phyloP scores from a whole-genome alignment of 2,888 invertebrate species.

The Melinaea menophilus region DNA sequence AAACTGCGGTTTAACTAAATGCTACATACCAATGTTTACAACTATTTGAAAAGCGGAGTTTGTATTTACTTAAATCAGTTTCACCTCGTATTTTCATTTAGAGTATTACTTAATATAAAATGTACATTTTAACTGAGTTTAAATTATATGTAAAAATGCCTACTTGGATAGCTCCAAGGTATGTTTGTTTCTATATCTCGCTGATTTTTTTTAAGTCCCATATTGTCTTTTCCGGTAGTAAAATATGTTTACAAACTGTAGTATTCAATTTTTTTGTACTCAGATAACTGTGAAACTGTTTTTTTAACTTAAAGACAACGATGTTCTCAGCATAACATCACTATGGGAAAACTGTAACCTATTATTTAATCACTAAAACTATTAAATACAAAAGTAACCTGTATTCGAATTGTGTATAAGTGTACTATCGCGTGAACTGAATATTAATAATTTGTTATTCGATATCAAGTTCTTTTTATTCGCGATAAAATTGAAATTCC shows the following conservation, averaged over 20 bases:
- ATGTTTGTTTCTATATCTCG: no score
- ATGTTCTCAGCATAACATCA: slow-evolving; percentile 2
- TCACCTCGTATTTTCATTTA: slow-evolving; percentile 1
- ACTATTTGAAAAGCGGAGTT: slow-evolving; percentile 7
- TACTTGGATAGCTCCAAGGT: no score
- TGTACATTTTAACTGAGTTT: background rate
- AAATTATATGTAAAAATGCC: background rate
- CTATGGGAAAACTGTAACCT: slow-evolving; percentile 17
- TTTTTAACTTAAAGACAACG: background rate
- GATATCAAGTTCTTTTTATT: slow-evolving; percentile 10
- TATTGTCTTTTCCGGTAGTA: no score
- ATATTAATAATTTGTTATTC: background rate
- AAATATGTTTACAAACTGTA: no score
- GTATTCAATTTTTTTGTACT: no score
- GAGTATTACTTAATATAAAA: slow-evolving; percentile 2
- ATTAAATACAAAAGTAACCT: slow-evolving; percentile 1
- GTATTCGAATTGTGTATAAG: background rate
- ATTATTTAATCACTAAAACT: slow-evolving; percentile 1
- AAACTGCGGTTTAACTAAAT: slow-evolving; percentile 7
- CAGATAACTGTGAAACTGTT: background rate
- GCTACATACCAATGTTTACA: slow-evolving; percentile 4
- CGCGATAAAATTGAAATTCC: slow-evolving; percentile 8
- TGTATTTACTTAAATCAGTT: slow-evolving; percentile 8
- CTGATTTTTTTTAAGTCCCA: no score
- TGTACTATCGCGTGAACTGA: background rate